phyloP scores from a whole-genome alignment of 2,113 vertebrate species.

The Theristicus caerulescens region DNA sequence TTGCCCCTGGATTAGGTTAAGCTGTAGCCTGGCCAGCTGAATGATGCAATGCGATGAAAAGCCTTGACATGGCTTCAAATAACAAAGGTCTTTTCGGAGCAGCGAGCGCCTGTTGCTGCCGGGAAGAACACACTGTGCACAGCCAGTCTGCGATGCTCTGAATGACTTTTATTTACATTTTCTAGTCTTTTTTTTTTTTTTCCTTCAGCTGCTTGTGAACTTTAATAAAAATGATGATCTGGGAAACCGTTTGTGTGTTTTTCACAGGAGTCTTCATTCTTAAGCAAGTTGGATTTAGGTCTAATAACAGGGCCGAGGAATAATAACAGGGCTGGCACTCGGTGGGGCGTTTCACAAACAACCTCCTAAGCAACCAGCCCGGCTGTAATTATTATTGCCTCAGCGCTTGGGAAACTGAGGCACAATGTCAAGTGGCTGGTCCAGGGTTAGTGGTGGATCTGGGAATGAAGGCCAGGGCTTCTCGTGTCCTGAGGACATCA shows the following conservation, averaged over 20 bases:
- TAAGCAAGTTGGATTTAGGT: conserved; percentile 14
- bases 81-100: conserved; percentile 7
- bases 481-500: neutral
- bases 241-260: conserved; percentile 10
- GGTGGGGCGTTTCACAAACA: conserved; percentile 1
- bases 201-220: neutral
- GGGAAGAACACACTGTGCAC: neutral
- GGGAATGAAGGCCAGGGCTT: neutral
- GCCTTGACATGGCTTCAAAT: conserved; percentile 21
- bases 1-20: neutral
- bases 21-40: conserved; percentile 22
- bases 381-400: conserved; percentile 41
- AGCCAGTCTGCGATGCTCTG: neutral
- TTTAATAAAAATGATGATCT: conserved; percentile 67
- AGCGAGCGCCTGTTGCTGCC: neutral
- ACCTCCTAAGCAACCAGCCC: neutral
- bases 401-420: conserved; percentile 60
- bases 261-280: conserved; percentile 48
- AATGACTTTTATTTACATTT: conserved; percentile 33
- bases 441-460: neutral
- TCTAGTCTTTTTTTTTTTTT: neutral
- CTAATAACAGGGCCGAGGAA: conserved; percentile 36
- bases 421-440: neutral
- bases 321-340: conserved; percentile 46
- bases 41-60: conserved; percentile 29